Evolutionary conservation across 2,797 vertebrate genomes (phyloP), one percentile per base, ranked within the genome.

Genomic region (Poecilia velifera): DNA sequence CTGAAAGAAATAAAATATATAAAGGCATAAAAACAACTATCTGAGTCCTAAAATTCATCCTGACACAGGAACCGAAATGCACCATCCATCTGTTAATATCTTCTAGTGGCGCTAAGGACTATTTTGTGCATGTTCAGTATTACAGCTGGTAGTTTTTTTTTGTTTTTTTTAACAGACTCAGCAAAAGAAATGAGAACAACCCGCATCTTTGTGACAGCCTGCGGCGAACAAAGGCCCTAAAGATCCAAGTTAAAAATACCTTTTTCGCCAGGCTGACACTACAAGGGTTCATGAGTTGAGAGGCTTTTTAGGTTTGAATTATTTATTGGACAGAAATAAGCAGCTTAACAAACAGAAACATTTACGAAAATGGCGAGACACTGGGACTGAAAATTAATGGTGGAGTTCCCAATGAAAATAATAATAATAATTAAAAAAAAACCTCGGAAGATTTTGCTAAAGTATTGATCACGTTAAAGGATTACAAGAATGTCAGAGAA

Each of bases 181-280:
- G 66, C 66, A 70, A 70, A 70, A 70, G 5, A 70, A 45, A 70
- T 43, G 66, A 25, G 66, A 43, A 70, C 66, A 70, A 70, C 10
- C 12, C 2, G 5, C 39, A n/a, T n/a, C 39, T 43, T 70, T 70
- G 12, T 70, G 66, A 45, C 66, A 70, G 66, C 39, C 22, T 45
- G 22, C 66, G 41, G 22, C 12, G 43, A 70, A 43, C 39, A 70
- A 43, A 70, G 66, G 41, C 41, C 66, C 66, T 45, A 70, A 70
- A 70, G 66, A 45, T 70, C 22, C 66, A 45, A 70, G 66, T 70
- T 70, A 43, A 43, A 70, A 70, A 70, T 43, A 70, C 39, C 8
- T 43, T 8, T 70, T 51, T 70, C 25, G 10, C 25, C 22, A 70
- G 39, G 25, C 66, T 70, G 39, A 70, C 41, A 7, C 41, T 70